Evolutionary conservation across 2,888 invertebrate species (phyloP).

Genomic region (Megalurothrips usitatus): DNA sequence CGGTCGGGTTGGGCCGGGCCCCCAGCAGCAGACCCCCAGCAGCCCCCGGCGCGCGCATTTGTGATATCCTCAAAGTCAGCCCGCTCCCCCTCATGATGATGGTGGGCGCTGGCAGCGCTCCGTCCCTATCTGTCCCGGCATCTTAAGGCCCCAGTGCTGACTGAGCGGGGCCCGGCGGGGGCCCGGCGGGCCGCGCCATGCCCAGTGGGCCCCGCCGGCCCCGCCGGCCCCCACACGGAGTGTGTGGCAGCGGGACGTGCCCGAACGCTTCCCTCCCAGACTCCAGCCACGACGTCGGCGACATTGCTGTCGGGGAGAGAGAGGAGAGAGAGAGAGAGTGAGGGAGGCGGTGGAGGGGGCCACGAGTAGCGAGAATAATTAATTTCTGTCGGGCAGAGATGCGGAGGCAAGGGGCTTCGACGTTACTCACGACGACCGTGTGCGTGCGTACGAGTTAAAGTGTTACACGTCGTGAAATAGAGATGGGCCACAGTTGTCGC

Average conservation of each 20-base stretch:
- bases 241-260: not conserved
- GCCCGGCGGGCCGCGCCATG: slow-evolving; percentile 36
- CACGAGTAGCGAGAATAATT: slow-evolving; percentile 15
- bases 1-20: too few species aligned
- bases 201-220: not conserved
- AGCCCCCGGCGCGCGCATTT: not conserved
- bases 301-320: not conserved
- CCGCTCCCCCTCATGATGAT: slow-evolving; percentile 4
- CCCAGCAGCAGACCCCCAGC: too few species aligned
- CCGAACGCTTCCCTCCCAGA: not conserved
- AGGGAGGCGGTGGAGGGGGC: not conserved
- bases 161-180: slow-evolving; percentile 33
- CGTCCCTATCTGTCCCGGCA: slow-evolving; percentile 6
- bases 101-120: slow-evolving; percentile 10
- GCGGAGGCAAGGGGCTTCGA: not conserved
- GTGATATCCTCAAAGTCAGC: not conserved
- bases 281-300: not conserved
- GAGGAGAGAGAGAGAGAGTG: too few species aligned
- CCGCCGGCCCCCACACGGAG: not conserved
- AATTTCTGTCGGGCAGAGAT: slow-evolving; percentile 2
- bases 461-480: not conserved
- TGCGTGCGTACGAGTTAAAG: not conserved
- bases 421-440: too few species aligned
- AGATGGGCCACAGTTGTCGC: not conserved
- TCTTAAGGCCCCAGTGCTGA: slow-evolving; percentile 37